Base-by-base conservation (phyloP, 2,113 vertebrate genomes). In the Chaetops frenatus region DNA sequence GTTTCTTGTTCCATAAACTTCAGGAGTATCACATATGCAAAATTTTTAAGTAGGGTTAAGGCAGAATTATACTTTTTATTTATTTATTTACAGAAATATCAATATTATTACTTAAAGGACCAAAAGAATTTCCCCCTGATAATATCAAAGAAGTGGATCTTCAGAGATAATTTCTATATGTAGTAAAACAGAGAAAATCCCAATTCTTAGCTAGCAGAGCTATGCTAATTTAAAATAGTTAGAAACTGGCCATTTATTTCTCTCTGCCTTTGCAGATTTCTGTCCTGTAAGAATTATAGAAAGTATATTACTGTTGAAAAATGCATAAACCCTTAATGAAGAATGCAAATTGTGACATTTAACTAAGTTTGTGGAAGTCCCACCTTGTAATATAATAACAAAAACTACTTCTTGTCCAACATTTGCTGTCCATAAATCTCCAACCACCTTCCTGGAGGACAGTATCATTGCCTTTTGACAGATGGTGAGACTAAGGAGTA, bases 391-490 rank as follows among this genome's bases (percentile, higher is more conserved):
- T 57, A 77, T 40, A 81, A 89, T 78, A 94, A 87, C 50, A 82
- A 95, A 93, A 96, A 44, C 45, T 81, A 73, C 64, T 81, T 20
- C 29, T 85, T 86, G 33, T 92, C 66, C 87, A 50, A 19, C 36
- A 50, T 91, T 95, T 91, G 36, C 33, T 21, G 38, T 77, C 71
- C 56, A 85, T 94, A 93, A 95, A 96, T 90, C 71, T 77, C 81
- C 54, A 80, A 82, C 3, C 33, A 65, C 73, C 44, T 82, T 95
- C 42, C 58, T 90, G 62, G 42, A 85, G 38, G 54, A 78, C 24
- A 66, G 38, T 80, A 77, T 86, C 79, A 70, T 47, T 93, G 36
- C 31, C 65, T 86, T 90, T 86, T 91, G 83, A 69, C 45, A 94
- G 70, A 79, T n/a, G 27, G 53, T 73, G 60, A 93, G 51, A 66